Evolutionary conservation across 1,140 invertebrate species (phyloP).

Genomic region (Drosophila nebulosa): DNA sequence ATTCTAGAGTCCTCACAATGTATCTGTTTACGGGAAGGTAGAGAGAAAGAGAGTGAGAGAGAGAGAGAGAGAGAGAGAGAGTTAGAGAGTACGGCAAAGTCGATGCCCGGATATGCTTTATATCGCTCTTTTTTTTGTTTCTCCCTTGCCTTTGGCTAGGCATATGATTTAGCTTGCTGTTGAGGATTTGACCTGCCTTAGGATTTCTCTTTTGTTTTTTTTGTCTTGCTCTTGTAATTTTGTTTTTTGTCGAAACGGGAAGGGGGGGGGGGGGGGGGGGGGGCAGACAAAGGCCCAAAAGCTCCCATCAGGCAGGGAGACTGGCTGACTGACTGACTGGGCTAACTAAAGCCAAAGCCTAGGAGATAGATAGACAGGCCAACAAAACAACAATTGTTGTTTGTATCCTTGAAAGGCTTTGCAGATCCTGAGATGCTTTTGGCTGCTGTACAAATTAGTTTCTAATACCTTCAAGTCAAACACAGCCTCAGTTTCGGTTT

Average conservation of each 20-base stretch:
- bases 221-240: constrained; percentile 12
- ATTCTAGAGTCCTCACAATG: too few relatives aligned
- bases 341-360: constrained; percentile 54
- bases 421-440: constrained; percentile 34
- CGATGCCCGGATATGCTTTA: background rate
- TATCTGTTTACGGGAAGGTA: too few relatives aligned
- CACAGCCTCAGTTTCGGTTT: constrained; percentile 27
- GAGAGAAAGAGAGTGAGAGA: background rate
- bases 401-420: constrained; percentile 69
- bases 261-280: constrained; percentile 22
- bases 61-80: background rate
- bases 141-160: constrained; percentile 12
- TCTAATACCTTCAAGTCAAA: constrained; percentile 79
- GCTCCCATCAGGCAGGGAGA: constrained; percentile 26
- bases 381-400: constrained; percentile 76
- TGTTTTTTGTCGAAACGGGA: constrained; percentile 40
- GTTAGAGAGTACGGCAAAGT: background rate
- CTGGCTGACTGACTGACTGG: constrained; percentile 37
- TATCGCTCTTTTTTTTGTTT: background rate
- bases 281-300: constrained; percentile 31
- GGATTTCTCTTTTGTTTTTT: constrained; percentile 22
- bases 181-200: constrained; percentile 57
- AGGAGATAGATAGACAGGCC: constrained; percentile 64
- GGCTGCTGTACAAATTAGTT: constrained; percentile 74
- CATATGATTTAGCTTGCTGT: constrained; percentile 69